Evolutionary conservation across 1,140 invertebrate species (phyloP).

Genomic region (Oreohelix idahoensis): DNA sequence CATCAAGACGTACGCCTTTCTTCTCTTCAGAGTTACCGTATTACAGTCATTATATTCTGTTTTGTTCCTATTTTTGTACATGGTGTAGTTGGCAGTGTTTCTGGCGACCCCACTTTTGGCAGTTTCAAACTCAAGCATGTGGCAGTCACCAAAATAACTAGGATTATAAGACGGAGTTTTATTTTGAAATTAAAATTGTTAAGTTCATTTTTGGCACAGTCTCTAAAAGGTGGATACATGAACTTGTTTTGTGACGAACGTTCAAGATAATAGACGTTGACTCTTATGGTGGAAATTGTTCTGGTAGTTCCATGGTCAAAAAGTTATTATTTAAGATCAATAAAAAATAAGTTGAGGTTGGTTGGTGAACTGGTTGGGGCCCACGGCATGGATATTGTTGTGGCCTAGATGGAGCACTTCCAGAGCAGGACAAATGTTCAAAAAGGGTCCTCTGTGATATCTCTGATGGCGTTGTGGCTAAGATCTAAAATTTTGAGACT

Average conservation of each 20-base stretch:
- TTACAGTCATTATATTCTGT: slow-evolving; percentile 13
- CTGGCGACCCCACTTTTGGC: slow-evolving; percentile 23
- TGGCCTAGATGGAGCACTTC: slow-evolving; percentile 29
- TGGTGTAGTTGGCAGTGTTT: neutral
- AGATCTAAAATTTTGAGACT: slow-evolving; percentile 29
- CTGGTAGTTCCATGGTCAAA: slow-evolving; percentile 6
- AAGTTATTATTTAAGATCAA: slow-evolving; percentile 42
- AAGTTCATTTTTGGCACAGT: too few relatives aligned
- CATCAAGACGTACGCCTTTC: neutral
- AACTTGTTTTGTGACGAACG: slow-evolving; percentile 38
- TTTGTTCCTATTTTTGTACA: slow-evolving; percentile 33
- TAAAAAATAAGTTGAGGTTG: neutral
- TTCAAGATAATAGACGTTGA: too few relatives aligned
- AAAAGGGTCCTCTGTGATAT: slow-evolving; percentile 26
- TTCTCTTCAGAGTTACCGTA: neutral
- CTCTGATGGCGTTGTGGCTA: too few relatives aligned
- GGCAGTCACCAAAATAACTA: slow-evolving; percentile 48
- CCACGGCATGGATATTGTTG: slow-evolving; percentile 26
- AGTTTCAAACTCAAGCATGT: slow-evolving; percentile 36
- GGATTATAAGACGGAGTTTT: slow-evolving; percentile 34
- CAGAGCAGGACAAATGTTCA: neutral
- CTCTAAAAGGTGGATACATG: too few relatives aligned
- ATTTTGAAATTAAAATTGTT: too few relatives aligned
- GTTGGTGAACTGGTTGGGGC: neutral
- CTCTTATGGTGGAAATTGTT: slow-evolving; percentile 21